Evolutionary conservation across 1,140 invertebrate species (phyloP), one percentile per base, ranked within the genome.

Genomic region (Ptiloglossa arizonensis): DNA sequence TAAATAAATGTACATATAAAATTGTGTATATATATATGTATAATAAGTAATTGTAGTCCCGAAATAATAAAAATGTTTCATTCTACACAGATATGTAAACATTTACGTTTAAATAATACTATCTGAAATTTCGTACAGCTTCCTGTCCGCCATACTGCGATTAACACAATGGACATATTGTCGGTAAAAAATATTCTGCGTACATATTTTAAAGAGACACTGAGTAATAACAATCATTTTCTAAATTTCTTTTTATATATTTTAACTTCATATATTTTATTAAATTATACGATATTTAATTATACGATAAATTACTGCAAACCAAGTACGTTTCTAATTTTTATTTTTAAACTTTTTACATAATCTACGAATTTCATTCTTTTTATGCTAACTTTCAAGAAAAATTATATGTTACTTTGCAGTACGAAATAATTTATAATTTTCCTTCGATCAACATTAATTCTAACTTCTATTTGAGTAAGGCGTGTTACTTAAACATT

Each of bases 141-240:
- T 75, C 64, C 73, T 68, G 64, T 68, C 60, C 48, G 71, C 71
- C 71, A 73, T 73, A 19, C 13, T 73, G 60, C 35, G 24, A 3
- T 9, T 2, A n/a, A 52, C 24, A 32, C 4, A 22, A 22, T 19
- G n/a, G 11, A 54, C 41, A 15, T 3, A 41, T 24, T 73, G 11
- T 15, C 0, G 54, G 15, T 54, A 66, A 54, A 73, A 54, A n/a
- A 29, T 44, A 59, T 56, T 8, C 4, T 19, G 0, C 27, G 6
- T 67, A 9, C 5, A 50, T 48, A 1, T 46, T 13, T 41, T n/a
- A 19, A 19, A 48, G 32, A 22, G 29, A 27, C 19, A 32, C 17
- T 29, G 11, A 9, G 9, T 41, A n/a, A 6, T 2, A 17, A 44
- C 5, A 27, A 11, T 9, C 17, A 8, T 4, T 48, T 48, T 19